Percentiles rank a stretch among this genome's conserved stretches.
Evolutionary conservation across 2,113 vertebrate species (phyloP).

Genomic region (Bufo gargarizans): DNA sequence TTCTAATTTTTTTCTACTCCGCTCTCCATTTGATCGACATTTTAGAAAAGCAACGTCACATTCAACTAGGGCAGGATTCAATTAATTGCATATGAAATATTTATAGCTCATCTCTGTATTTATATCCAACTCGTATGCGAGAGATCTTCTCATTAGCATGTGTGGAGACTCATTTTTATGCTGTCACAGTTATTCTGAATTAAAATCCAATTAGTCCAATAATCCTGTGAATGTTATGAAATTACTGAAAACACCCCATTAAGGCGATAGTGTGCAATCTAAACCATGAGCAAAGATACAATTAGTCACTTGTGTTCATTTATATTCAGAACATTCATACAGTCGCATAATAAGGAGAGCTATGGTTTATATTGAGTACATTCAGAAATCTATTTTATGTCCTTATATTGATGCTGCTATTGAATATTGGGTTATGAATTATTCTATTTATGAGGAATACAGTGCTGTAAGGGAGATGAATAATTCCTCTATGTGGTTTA

Average conservation of each 20-base stretch:
- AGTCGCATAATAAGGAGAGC: conserved; percentile 25
- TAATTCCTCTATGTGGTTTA: background rate
- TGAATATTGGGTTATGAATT: background rate
- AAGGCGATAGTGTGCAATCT: conserved; percentile 66
- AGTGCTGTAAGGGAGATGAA: background rate
- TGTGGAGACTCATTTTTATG: conserved; percentile 89
- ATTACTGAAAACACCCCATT: conserved; percentile 78
- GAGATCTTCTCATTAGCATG: conserved; percentile 93
- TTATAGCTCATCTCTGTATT: conserved; percentile 82
- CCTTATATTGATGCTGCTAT: background rate
- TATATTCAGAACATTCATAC: conserved; percentile 49
- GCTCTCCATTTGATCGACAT: conserved; percentile 72
- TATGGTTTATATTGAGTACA: background rate
- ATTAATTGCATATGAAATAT: conserved; percentile 89
- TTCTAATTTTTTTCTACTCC: conserved; percentile 53
- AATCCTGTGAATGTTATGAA: conserved; percentile 81
- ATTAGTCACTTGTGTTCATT: conserved; percentile 50
- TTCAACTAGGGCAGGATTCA: conserved; percentile 77
- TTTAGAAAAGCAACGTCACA: conserved; percentile 71
- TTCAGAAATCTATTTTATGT: conserved; percentile 10
- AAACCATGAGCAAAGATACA: conserved; percentile 60
- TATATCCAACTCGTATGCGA: conserved; percentile 86
- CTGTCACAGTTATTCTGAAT: conserved; percentile 82
- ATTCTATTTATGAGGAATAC: background rate
- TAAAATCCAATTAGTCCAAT: conserved; percentile 88